Conservation (phyloP, 2,888 invertebrate species). For the Archips xylosteana region DNA sequence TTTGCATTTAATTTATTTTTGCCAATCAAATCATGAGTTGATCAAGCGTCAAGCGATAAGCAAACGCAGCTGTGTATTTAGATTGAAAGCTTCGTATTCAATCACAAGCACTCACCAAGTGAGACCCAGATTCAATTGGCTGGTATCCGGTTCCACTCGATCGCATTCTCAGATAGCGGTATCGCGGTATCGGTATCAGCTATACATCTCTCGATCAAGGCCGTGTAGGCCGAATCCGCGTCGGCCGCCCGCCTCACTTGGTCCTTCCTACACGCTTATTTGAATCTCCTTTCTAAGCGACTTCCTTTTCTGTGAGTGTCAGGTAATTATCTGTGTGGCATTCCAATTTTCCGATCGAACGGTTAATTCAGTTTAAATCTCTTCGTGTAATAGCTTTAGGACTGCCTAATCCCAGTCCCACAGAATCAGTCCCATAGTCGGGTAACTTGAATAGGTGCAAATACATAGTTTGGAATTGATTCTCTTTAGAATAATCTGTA, state of each 20-base stretch:
- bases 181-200: slow-evolving; percentile 58
- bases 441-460: slow-evolving; percentile 48
- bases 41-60: slow-evolving; percentile 24
- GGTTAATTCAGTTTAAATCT: slow-evolving; percentile 86
- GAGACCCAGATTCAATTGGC: slow-evolving; percentile 66
- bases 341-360: slow-evolving; percentile 86
- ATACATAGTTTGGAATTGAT: slow-evolving; percentile 34
- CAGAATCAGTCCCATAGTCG: slow-evolving; percentile 66
- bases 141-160: slow-evolving; percentile 69
- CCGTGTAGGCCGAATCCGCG: slow-evolving; percentile 52
- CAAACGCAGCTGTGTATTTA: slow-evolving; percentile 35
- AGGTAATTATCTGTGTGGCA: slow-evolving; percentile 86
- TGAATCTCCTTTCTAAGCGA: slow-evolving; percentile 81
- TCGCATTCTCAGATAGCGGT: slow-evolving; percentile 65
- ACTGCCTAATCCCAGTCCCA: slow-evolving; percentile 80
- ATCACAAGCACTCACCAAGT: slow-evolving; percentile 57
- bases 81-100: slow-evolving; percentile 45
- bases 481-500: not conserved
- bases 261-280: slow-evolving; percentile 81
- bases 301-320: slow-evolving; percentile 86
- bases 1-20: slow-evolving; percentile 7
- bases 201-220: slow-evolving; percentile 71
- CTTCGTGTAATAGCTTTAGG: slow-evolving; percentile 80
- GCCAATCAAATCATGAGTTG: slow-evolving; percentile 1
- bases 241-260: slow-evolving; percentile 64